These are phyloP conservation scores for Notiomystis cincta DNA, from an alignment of 2,113 vertebrate genomes.

Conservation along the genomic window DNA sequence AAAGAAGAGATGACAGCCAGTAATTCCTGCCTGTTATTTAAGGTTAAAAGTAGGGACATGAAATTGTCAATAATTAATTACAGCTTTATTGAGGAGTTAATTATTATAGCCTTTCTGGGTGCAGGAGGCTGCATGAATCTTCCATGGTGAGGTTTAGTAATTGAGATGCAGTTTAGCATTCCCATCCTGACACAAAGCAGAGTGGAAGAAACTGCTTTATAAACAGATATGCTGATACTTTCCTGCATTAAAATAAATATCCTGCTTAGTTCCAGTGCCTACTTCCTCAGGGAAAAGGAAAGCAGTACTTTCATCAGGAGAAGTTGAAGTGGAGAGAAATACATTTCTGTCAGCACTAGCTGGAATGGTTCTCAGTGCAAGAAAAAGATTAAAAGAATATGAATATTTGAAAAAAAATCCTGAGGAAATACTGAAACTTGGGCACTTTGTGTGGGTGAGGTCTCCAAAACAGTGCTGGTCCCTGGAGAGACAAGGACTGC, in stretches of 20 bases:
- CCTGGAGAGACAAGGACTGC: neutral
- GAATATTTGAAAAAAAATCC: neutral
- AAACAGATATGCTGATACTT: conserved; percentile 14
- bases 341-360: neutral
- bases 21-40: conserved; percentile 27
- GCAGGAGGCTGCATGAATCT: neutral
- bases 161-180: neutral
- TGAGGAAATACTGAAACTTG: neutral
- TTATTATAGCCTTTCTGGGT: conserved; percentile 5
- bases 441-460: neutral
- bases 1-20: neutral
- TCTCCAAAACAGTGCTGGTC: neutral
- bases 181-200: neutral
- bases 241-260: conserved; percentile 10
- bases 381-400: neutral
- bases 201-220: neutral
- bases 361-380: neutral
- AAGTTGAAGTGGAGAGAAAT: neutral
- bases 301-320: neutral
- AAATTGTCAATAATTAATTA: conserved; percentile 54
- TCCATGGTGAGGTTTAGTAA: neutral
- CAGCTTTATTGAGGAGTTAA: conserved; percentile 37
- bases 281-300: neutral
- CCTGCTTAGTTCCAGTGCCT: neutral
- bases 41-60: conserved; percentile 19